Conservation (phyloP, 1,140 invertebrate species). For the Sipha flava region DNA sequence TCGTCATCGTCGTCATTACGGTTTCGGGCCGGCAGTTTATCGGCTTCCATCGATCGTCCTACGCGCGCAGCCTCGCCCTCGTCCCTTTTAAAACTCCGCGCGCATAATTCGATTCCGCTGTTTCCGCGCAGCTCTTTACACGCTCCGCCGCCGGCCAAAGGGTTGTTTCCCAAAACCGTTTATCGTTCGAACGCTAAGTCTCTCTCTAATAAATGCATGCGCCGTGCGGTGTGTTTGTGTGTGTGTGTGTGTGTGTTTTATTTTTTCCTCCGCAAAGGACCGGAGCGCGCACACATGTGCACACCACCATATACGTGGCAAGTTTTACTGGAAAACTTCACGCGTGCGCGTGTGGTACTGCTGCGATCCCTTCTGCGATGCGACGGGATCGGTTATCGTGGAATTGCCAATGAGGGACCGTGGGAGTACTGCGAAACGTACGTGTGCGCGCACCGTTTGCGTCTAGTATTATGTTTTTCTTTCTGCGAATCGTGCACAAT, state of each 20-base stretch:
- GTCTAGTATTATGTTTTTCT: background rate
- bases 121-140: background rate
- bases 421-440: no score
- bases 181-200: background rate
- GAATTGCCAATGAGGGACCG: background rate
- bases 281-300: background rate
- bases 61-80: background rate
- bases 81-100: background rate
- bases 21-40: background rate
- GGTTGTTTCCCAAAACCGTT: slow-evolving; percentile 22
- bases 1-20: background rate
- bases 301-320: background rate
- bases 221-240: background rate
- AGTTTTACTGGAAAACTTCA: background rate
- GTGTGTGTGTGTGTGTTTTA: background rate
- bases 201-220: background rate
- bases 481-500: background rate
- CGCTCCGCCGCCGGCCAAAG: slow-evolving; percentile 22
- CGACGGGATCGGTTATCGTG: background rate
- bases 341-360: background rate
- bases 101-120: slow-evolving; percentile 20
- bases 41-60: background rate
- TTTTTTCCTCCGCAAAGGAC: background rate
- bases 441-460: background rate
- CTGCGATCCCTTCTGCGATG: background rate